Conservation (phyloP, 2,888 invertebrate genomes). For the Thera obeliscata region DNA sequence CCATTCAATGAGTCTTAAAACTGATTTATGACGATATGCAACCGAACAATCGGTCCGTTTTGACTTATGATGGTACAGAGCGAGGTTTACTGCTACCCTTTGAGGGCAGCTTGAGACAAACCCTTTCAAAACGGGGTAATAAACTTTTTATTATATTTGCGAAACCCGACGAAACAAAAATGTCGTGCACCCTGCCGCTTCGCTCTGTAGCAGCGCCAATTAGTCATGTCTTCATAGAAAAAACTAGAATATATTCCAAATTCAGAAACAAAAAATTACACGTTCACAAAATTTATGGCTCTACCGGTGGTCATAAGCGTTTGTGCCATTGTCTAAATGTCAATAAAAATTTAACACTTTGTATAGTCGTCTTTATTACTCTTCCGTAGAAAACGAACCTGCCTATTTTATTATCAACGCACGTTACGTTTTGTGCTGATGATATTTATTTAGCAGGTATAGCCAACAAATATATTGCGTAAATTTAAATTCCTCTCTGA, state of each 20-base stretch:
- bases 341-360: constrained; percentile 78
- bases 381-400: constrained; percentile 54
- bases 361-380: constrained; percentile 62
- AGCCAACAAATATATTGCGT: constrained; percentile 38
- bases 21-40: constrained; percentile 81
- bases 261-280: constrained; percentile 69
- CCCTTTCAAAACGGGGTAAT: constrained; percentile 83
- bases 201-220: constrained; percentile 67
- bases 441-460: constrained; percentile 50
- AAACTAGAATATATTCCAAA: constrained; percentile 68
- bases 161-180: constrained; percentile 69
- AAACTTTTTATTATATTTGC: constrained; percentile 84
- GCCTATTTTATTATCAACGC: constrained; percentile 46
- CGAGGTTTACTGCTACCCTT: constrained; percentile 76
- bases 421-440: constrained; percentile 40
- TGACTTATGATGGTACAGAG: constrained; percentile 71
- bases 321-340: constrained; percentile 70
- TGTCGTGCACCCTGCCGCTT: constrained; percentile 70
- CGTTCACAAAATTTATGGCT: constrained; percentile 72
- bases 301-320: constrained; percentile 62
- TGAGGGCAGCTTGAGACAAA: constrained; percentile 69
- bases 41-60: constrained; percentile 76
- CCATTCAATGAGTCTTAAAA: constrained; percentile 71
- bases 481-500: constrained; percentile 35
- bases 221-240: constrained; percentile 74